A percentile compares a stretch with the other conserved stretches of the same genome.
Evolutionary conservation across 2,113 vertebrate genomes (phyloP).

Genomic region (Chionodraco myersi): DNA sequence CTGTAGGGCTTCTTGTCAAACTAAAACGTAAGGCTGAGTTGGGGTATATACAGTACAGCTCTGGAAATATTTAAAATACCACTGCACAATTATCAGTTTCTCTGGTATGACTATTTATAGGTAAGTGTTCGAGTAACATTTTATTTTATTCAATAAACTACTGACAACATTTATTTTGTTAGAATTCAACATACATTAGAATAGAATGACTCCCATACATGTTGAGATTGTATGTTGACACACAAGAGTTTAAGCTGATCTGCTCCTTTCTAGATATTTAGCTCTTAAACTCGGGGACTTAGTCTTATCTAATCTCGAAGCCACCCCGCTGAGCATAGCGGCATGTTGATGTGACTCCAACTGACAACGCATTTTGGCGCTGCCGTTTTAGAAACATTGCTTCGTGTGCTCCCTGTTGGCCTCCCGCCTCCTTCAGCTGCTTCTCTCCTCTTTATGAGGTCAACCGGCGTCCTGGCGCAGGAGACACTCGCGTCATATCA

Average conservation of each 20-base stretch:
- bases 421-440: slow-evolving; percentile 1
- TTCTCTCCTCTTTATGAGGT: background rate
- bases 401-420: slow-evolving; percentile 28
- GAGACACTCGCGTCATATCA: slow-evolving; percentile 21
- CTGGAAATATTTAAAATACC: too few relatives aligned
- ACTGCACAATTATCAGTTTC: too few relatives aligned
- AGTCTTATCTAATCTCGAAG: background rate
- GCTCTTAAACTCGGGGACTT: background rate
- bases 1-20: background rate
- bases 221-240: background rate
- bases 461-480: slow-evolving; percentile 17
- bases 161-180: too few relatives aligned
- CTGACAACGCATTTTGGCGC: background rate
- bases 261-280: background rate
- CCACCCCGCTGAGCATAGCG: background rate
- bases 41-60: background rate
- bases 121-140: too few relatives aligned
- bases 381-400: slow-evolving; percentile 4
- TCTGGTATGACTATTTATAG: too few relatives aligned
- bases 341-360: background rate
- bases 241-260: background rate
- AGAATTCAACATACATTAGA: too few relatives aligned
- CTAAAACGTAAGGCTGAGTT: background rate
- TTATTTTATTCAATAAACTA: too few relatives aligned
- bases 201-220: too few relatives aligned